These are phyloP conservation scores for Poecilia picta DNA, from an alignment of 2,797 vertebrate species.

Conservation along the genomic window DNA sequence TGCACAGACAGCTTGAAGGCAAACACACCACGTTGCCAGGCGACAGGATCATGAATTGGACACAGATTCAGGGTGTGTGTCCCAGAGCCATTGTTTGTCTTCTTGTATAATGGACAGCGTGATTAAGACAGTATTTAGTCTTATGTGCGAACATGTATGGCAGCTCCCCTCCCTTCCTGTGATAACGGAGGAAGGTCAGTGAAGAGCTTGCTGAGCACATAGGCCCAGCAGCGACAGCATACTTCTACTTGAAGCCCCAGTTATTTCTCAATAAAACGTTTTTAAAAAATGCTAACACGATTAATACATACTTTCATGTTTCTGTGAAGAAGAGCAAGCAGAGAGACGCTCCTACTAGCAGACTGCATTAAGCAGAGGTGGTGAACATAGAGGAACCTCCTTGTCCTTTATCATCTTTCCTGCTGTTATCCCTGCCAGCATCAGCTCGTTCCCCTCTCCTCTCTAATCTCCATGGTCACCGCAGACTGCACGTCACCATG, in stretches of 20 bases:
- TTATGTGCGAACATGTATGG: conserved; percentile 1
- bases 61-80: conserved; percentile 15
- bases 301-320: neutral
- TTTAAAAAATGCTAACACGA: neutral
- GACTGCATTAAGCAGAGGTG: conserved; percentile 32
- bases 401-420: conserved; percentile 76
- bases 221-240: neutral
- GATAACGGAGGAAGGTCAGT: neutral
- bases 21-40: conserved; percentile 55
- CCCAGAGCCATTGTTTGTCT: conserved; percentile 54
- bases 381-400: conserved; percentile 70
- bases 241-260: neutral
- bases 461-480: conserved; percentile 60
- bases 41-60: conserved; percentile 15
- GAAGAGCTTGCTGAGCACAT: neutral
- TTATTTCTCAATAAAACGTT: neutral
- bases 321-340: conserved; percentile 31
- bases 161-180: neutral
- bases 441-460: conserved; percentile 51
- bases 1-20: neutral
- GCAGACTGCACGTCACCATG: conserved; percentile 52
- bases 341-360: conserved; percentile 33
- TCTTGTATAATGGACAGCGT: conserved; percentile 28
- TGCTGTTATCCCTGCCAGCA: conserved; percentile 72
- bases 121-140: conserved; percentile 12